phyloP scores from a whole-genome alignment of 2,797 vertebrate species.

The Melanogrammus aeglefinus region DNA sequence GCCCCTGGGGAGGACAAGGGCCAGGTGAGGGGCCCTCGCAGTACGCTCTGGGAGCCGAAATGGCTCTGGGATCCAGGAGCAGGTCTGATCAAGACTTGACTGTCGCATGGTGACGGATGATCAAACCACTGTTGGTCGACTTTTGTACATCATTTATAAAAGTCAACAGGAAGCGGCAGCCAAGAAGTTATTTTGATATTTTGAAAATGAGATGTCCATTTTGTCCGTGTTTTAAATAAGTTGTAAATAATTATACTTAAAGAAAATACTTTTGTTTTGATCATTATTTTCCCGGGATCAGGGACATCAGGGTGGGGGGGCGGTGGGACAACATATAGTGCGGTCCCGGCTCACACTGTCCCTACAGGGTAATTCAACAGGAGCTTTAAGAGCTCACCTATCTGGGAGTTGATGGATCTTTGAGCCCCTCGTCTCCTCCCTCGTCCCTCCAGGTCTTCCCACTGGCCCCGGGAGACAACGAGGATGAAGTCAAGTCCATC shows the following conservation, averaged over 20 bases:
- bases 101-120: neutral
- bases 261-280: too few relatives aligned
- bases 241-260: too few relatives aligned
- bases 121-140: neutral
- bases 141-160: too few relatives aligned
- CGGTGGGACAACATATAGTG: neutral
- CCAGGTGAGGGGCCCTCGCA: constrained; percentile 48
- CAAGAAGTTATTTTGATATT: too few relatives aligned
- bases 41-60: constrained; percentile 8
- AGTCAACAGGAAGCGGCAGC: too few relatives aligned
- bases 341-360: neutral
- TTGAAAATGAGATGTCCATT: too few relatives aligned
- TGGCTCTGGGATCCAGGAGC: too few relatives aligned
- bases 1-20: constrained; percentile 51
- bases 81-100: neutral
- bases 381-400: neutral
- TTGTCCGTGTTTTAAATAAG: too few relatives aligned
- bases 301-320: too few relatives aligned
- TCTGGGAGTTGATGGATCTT: neutral
- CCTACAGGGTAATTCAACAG: neutral
- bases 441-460: constrained; percentile 60
- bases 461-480: constrained; percentile 54
- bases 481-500: constrained; percentile 68
- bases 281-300: too few relatives aligned
- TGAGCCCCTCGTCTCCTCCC: neutral